phyloP scores from a whole-genome alignment of 2,888 invertebrate species.

The Pimpla rufipes region DNA sequence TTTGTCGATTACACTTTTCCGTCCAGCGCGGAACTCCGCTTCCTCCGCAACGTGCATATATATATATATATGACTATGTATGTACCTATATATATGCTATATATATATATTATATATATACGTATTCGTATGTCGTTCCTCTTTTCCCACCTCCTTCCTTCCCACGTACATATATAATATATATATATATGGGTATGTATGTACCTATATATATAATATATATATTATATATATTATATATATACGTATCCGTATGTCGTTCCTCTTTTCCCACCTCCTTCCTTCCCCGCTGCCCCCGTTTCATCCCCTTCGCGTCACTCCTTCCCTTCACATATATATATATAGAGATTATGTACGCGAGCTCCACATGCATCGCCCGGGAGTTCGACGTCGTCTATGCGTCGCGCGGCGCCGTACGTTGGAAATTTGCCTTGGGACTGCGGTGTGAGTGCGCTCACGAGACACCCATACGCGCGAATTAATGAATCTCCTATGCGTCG shows the following conservation, averaged over 20 bases:
- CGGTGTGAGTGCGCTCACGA: background rate
- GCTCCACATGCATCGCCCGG: background rate
- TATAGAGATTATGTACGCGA: slow-evolving; percentile 28
- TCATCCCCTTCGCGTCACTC: slow-evolving; percentile 18
- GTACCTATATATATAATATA: too few species aligned
- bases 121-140: slow-evolving; percentile 38
- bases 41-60: slow-evolving; percentile 34
- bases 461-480: slow-evolving; percentile 73
- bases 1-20: slow-evolving; percentile 84
- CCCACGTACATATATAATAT: too few species aligned
- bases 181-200: too few species aligned
- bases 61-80: background rate
- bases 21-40: slow-evolving; percentile 71
- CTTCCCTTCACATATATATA: slow-evolving; percentile 38
- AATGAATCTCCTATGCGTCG: slow-evolving; percentile 79
- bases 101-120: too few species aligned
- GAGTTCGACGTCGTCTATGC: slow-evolving; percentile 27
- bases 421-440: slow-evolving; percentile 21
- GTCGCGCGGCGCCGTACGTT: too few species aligned
- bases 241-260: slow-evolving; percentile 25
- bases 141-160: slow-evolving; percentile 58
- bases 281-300: slow-evolving; percentile 20
- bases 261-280: slow-evolving; percentile 59
- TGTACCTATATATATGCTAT: background rate
- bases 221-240: too few species aligned